Evolutionary conservation across 2,113 vertebrate genomes (phyloP).

Genomic region (Podarcis cretensis): DNA sequence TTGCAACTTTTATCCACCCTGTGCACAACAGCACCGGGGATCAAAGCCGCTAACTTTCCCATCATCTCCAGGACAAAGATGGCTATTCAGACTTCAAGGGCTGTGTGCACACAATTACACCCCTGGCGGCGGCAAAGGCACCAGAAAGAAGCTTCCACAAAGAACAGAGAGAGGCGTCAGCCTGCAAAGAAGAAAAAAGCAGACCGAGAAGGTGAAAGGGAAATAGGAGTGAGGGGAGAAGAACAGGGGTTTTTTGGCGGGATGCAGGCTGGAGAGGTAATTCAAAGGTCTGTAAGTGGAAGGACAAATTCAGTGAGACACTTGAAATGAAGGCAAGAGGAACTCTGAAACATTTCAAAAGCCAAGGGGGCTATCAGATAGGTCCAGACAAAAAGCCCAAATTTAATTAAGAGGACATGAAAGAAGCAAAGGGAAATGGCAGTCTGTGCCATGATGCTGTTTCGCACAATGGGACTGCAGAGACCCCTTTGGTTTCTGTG

Average conservation of each 20-base stretch:
- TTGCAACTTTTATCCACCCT: constrained; percentile 31
- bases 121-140: constrained; percentile 62
- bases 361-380: constrained; percentile 36
- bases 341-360: constrained; percentile 45
- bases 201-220: constrained; percentile 43
- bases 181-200: constrained; percentile 44
- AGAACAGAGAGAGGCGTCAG: constrained; percentile 60
- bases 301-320: constrained; percentile 36
- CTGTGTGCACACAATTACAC: constrained; percentile 67
- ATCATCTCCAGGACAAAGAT: constrained; percentile 64
- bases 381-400: constrained; percentile 49
- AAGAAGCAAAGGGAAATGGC: neutral
- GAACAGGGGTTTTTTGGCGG: too few species aligned
- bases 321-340: constrained; percentile 42
- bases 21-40: constrained; percentile 54
- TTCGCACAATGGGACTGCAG: rapidly evolving
- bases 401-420: constrained; percentile 60
- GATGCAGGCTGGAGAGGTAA: neutral
- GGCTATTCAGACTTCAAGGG: constrained; percentile 67
- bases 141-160: constrained; percentile 56
- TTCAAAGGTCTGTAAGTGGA: constrained; percentile 49
- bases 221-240: constrained; percentile 37
- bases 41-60: constrained; percentile 65
- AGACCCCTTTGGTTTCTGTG: neutral
- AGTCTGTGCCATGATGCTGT: constrained; percentile 29